Percentiles rank a stretch among this genome's conserved stretches.
phyloP scores from a whole-genome alignment of 2,797 vertebrate genomes.

The Helicolenus hilgendorfi region DNA sequence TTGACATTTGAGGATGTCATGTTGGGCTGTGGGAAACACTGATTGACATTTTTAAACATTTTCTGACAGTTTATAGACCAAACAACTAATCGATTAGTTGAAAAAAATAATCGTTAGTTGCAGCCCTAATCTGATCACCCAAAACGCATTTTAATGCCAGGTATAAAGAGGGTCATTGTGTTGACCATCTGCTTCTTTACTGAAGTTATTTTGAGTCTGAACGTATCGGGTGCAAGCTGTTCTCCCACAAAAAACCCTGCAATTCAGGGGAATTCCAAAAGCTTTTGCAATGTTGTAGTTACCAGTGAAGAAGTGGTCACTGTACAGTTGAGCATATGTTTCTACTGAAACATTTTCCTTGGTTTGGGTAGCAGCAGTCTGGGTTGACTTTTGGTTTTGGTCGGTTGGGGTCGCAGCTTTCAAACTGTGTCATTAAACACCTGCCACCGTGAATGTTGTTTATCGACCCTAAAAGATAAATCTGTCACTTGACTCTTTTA shows the following conservation, averaged over 20 bases:
- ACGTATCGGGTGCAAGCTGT: neutral
- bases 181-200: neutral
- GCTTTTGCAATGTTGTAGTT: neutral
- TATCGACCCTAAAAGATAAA: neutral
- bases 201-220: neutral
- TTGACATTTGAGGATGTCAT: neutral
- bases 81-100: no score
- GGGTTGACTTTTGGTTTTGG: neutral
- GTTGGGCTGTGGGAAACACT: neutral
- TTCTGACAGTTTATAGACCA: neutral
- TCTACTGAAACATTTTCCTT: neutral
- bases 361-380: neutral
- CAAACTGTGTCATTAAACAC: neutral
- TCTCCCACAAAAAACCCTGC: neutral
- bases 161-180: neutral
- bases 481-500: neutral
- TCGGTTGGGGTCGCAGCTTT: neutral
- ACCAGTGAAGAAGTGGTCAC: neutral
- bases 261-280: neutral
- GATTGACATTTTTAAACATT: neutral
- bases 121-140: neutral
- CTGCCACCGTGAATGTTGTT: constrained; percentile 1
- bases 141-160: neutral
- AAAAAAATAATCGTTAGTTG: neutral
- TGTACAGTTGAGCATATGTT: neutral